These are phyloP conservation scores for Phallusia fumigata DNA, from an alignment of 23 tunicate species.

Conservation along the genomic window DNA sequence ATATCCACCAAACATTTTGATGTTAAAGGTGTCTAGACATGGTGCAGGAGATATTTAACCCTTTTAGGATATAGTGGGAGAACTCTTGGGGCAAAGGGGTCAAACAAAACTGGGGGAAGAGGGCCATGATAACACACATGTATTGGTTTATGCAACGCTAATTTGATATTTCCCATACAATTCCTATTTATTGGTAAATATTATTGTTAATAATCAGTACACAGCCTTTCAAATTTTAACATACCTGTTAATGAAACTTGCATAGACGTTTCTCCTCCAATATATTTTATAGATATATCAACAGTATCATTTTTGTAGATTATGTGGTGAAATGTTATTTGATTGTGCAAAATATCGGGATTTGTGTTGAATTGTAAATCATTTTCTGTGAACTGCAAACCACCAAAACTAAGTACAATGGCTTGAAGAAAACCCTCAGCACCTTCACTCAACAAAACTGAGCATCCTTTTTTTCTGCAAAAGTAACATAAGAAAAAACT, in stretches of 20 bases:
- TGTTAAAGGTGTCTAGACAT: too few species aligned
- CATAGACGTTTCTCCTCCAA: constrained; percentile 22
- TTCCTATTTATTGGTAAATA: too few species aligned
- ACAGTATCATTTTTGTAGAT: constrained; percentile 66
- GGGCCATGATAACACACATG: too few species aligned
- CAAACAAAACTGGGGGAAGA: too few species aligned
- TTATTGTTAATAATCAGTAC: background rate
- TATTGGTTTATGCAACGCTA: too few species aligned
- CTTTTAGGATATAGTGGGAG: too few species aligned
- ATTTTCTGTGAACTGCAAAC: constrained; percentile 79
- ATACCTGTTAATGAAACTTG: constrained; percentile 54
- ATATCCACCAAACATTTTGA: too few species aligned
- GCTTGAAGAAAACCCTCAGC: constrained; percentile 98
- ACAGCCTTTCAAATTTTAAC: background rate
- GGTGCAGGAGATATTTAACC: too few species aligned
- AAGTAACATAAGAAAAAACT: too few species aligned
- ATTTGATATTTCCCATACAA: too few species aligned
- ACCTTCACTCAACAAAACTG: constrained; percentile 80
- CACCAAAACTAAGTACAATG: constrained; percentile 90
- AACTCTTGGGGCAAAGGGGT: too few species aligned
- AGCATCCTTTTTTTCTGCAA: constrained; percentile 68
- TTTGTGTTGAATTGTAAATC: constrained; percentile 71
- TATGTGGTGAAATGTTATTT: constrained; percentile 67
- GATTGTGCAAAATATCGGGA: constrained; percentile 90
- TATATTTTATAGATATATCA: constrained; percentile 38